Conservation (phyloP, 2,797 vertebrate genomes). For the Microctenopoma lineatum region DNA sequence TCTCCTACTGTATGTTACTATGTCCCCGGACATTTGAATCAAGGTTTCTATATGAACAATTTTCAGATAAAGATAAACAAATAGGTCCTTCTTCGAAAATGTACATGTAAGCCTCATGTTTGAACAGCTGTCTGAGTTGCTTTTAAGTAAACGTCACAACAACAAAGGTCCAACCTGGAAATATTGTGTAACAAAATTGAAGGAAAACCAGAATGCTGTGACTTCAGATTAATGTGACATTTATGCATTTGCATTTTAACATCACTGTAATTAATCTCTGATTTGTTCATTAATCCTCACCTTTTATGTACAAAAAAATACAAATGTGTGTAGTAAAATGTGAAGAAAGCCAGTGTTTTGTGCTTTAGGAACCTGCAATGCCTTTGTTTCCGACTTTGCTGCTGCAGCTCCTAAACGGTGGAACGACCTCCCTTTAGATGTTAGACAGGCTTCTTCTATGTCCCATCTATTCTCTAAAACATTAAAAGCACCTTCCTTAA, state of each 20-base stretch:
- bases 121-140: background rate
- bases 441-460: too few species aligned
- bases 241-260: background rate
- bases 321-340: background rate
- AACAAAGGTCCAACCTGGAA: background rate
- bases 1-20: background rate
- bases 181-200: background rate
- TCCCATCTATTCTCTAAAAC: too few species aligned
- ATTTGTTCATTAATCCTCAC: background rate
- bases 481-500: too few species aligned
- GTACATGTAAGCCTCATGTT: background rate
- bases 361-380: too few species aligned
- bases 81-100: background rate
- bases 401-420: too few species aligned
- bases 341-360: too few species aligned
- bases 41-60: constrained; percentile 2
- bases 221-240: background rate
- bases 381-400: too few species aligned
- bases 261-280: background rate
- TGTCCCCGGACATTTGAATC: constrained; percentile 26
- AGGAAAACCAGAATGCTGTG: background rate
- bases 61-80: background rate
- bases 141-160: constrained; percentile 2
- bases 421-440: too few species aligned
- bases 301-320: background rate